Evolutionary conservation across 2,888 invertebrate species (phyloP), one percentile per base, ranked within the genome.

Genomic region (Hypena proboscidalis): DNA sequence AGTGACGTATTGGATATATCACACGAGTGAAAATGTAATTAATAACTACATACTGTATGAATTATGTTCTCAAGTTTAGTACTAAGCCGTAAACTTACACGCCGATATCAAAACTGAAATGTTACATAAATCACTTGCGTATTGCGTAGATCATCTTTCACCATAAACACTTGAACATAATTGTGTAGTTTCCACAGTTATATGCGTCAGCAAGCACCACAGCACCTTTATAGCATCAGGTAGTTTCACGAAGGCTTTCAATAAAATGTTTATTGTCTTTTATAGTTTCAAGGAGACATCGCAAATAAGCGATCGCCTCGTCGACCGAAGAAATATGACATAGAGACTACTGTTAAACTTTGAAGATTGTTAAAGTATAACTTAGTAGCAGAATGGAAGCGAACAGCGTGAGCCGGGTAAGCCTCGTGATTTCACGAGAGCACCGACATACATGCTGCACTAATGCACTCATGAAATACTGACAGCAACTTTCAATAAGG

Each of bases 271-370:
- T 81, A 80, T 80, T 84, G 69, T 86, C 74, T 84, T 77, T 90
- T 89, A 83, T 89, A 85, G 88, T 89, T 84, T 88, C 83, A 84
- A 87, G 89, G 85, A 83, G 83, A 85, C 74, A 74, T 82, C 80
- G 79, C 82, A 72, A 73, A 80, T 77, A 80, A 71, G 77, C 79
- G 74, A 77, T 74, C 80, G 66, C 65, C 70, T 75, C 80, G 56
- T 67, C 85, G 80, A 66, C 64, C 51, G 82, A 81, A 82, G 80
- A 80, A 83, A 76, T 83, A 85, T 88, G 85, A 78, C 70, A 84
- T 83, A 85, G 68, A 76, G 70, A 70, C 62, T 68, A 69, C 58
- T 42, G 42, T 67, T 76, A 72, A 63, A 67, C 63, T 74, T 77
- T 67, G 75, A 77, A 77, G 76, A 78, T 67, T 65, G 55, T 70